Base-by-base conservation (phyloP, 2,888 invertebrate species). In the Agrotis ipsilon region DNA sequence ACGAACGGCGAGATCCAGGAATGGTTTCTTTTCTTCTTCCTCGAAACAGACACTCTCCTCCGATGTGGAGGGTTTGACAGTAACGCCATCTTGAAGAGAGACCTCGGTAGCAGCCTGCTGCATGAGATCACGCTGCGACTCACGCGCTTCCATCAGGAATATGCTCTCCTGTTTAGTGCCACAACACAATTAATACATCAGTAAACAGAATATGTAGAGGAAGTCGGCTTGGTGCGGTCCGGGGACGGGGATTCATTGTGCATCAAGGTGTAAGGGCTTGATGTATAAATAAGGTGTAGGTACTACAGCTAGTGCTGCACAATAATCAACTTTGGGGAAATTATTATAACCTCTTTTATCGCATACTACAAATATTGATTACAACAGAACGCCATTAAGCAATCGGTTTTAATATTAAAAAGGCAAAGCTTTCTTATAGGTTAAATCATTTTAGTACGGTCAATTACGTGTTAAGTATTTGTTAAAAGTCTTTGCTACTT, bases 121-220 rank as follows among this genome's bases (percentile, higher is more conserved):
- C 89, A 97, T 96, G 52, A 97, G 85, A 24, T 97, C 97, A 76
- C 97, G 97, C 88, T 98, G 98, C 73, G 97, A 97, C 88, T 98
- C 98, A 82, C 98, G 97, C 39, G 98, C 98, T 92, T 98, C 98
- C 83, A 98, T 94, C 89, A 98, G 93, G 92, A 98, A 98, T 88
- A 98, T 98, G 90, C 98, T 98, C 94, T 98, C 98, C 97, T 97
- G 92, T 86, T 81, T 78, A 83, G 68, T 63, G 54, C 52, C 78
- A 78, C 58, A 78, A 78, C 58, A 78, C 32, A 72, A 63, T 72
- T 63, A 63, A 72, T 63, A 58, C n/a, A 59, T 60, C 14, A 51
- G 27, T 57, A 6, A 46, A 58, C 45, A 32, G 19, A 43, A 21
- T 51, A 45, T 3, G 1, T 45, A 45, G 16, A 5, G 5, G 16